These are phyloP conservation scores for Tachyglossus aculeatus DNA, from an alignment of 2,797 vertebrate species.

Conservation along the genomic window DNA sequence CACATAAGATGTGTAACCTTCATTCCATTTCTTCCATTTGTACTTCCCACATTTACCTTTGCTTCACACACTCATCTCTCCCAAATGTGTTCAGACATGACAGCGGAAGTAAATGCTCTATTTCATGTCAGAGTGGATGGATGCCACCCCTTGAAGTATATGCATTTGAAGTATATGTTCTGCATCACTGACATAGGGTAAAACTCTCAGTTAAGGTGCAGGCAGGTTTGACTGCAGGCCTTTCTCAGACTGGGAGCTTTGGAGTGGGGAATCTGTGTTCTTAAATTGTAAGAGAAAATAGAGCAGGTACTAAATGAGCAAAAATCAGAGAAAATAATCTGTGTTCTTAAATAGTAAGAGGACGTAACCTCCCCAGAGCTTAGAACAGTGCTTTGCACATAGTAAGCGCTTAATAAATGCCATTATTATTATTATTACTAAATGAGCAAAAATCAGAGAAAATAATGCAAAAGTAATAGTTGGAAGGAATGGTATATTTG, in stretches of 20 bases:
- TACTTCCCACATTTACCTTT: constrained; percentile 51
- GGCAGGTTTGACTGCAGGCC: constrained; percentile 50
- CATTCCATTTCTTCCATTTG: constrained; percentile 37
- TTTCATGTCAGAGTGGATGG: constrained; percentile 56
- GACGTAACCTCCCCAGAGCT: too few species aligned
- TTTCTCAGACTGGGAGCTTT: background rate
- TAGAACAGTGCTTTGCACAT: too few species aligned
- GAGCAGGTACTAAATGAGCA: too few species aligned
- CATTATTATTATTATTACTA: too few species aligned
- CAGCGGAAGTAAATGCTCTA: constrained; percentile 41
- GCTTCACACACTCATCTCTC: constrained; percentile 54
- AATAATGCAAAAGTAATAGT: too few species aligned
- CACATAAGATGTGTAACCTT: constrained; percentile 14
- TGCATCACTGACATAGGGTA: constrained; percentile 50
- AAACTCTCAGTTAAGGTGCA: constrained; percentile 33
- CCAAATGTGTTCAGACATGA: constrained; percentile 41
- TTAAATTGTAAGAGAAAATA: too few species aligned
- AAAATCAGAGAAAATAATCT: too few species aligned
- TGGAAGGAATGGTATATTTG: too few species aligned
- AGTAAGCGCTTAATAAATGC: too few species aligned
- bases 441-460: too few species aligned
- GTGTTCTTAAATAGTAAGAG: too few species aligned
- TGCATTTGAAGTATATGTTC: constrained; percentile 54
- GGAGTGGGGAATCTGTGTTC: background rate
- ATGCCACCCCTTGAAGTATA: constrained; percentile 48